Base-by-base conservation (phyloP, 2,888 invertebrate genomes). In the Orthosia cruda region DNA sequence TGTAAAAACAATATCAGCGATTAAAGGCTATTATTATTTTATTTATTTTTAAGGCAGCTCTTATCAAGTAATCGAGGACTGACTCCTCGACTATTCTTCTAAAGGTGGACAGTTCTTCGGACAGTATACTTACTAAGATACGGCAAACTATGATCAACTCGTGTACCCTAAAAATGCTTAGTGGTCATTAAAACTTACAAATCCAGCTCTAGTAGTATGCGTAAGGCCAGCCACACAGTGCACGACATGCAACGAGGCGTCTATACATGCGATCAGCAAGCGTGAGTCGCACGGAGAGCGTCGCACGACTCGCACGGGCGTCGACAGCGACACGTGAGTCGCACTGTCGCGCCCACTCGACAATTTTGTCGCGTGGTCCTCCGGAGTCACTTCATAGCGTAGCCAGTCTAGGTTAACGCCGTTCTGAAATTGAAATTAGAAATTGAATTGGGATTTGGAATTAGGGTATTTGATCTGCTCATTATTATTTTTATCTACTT, bases 181-280 rank as follows among this genome's bases (percentile, higher is more conserved):
- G 1, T 26, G 2, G 3, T 23, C 3, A 13, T 23, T 4, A 0
- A 12, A 67, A 97, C 97, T 97, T 94, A 99, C 99, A 96, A 99
- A 98, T 71, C 98, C 97, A 71, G 98, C 98, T 93, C 98, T 98
- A 5, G 98, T 97, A 23, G 98, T 97, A 90, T 98, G 98, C 9
- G 98, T 98, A 0, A 98, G 97, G 62, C 98, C 98, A 81, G 97
- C 97, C 45, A 97, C 96, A 75, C 98, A 97, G 95, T 99, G 98
- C 87, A 98, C 97, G 40, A 99, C 95, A 57, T 98, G 98, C 79
- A 99, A 94, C 4, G 98, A 98, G 9, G 98, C 98, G 95, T 99
- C 99, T 65, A 98, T 98, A 90, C 99, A 99, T 13, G 98, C 98
- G 61, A 98, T 94, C 45, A 99, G 95, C 13, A 99, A 94, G 87